These are phyloP conservation scores for Nipponia nippon DNA, from an alignment of 2,113 vertebrate species.

Conservation along the genomic window DNA sequence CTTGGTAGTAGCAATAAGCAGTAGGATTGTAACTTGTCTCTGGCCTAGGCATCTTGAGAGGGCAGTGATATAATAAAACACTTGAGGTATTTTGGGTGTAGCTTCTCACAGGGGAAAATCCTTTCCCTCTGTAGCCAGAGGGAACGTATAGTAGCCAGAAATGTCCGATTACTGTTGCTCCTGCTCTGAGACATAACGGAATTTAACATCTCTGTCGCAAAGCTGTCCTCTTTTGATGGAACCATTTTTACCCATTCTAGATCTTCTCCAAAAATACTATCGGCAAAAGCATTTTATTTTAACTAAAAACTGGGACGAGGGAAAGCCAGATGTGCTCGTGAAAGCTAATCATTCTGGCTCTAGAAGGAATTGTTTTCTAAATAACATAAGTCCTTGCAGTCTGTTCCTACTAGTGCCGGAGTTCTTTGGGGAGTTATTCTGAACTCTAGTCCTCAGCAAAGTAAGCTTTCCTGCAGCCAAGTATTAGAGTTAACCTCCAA, in stretches of 20 bases:
- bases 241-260: background rate
- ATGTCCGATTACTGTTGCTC: background rate
- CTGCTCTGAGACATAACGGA: background rate
- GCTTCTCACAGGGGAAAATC: background rate
- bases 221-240: background rate
- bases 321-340: background rate
- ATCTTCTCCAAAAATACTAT: background rate
- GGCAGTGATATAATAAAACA: background rate
- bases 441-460: conserved; percentile 22
- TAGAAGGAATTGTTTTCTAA: conserved; percentile 37
- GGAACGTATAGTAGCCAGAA: background rate
- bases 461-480: conserved; percentile 46
- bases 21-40: background rate
- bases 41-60: background rate
- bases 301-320: background rate
- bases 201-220: background rate
- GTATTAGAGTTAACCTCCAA: conserved; percentile 5
- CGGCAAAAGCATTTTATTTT: background rate
- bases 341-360: background rate
- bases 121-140: background rate
- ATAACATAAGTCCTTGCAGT: background rate
- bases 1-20: background rate
- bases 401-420: background rate
- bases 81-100: background rate
- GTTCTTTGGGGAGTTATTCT: conserved; percentile 34